Conservation (phyloP, 1,140 invertebrate species). For the Glomeris maerens region DNA sequence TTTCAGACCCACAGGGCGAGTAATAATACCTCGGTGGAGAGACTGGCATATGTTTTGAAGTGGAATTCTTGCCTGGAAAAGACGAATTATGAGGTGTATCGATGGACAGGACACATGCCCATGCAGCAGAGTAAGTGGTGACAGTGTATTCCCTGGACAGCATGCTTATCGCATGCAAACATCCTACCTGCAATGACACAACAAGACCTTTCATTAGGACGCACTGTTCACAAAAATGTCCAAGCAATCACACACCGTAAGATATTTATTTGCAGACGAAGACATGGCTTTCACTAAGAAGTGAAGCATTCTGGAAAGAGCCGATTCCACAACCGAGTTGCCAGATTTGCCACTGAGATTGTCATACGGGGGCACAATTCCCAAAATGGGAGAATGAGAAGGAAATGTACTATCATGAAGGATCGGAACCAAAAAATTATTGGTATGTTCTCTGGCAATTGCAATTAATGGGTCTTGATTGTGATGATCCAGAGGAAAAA, state of each 20-base stretch:
- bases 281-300: conserved; percentile 34
- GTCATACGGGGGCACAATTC: conserved; percentile 29
- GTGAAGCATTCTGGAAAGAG: conserved; percentile 38
- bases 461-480: conserved; percentile 31
- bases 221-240: conserved; percentile 7
- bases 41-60: no score
- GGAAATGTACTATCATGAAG: conserved; percentile 26
- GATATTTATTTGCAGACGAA: conserved; percentile 42
- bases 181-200: conserved; percentile 32
- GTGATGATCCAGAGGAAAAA: conserved; percentile 29
- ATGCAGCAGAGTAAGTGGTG: conserved; percentile 31
- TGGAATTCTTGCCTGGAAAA: no score
- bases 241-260: conserved; percentile 39
- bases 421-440: conserved; percentile 24
- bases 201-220: conserved; percentile 2
- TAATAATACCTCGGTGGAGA: no score
- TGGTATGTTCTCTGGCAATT: conserved; percentile 25
- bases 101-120: conserved; percentile 30
- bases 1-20: no score
- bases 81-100: no score
- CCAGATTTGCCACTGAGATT: conserved; percentile 32
- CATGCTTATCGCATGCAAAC: conserved; percentile 32
- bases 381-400: conserved; percentile 17
- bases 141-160: conserved; percentile 32
- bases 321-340: conserved; percentile 23